Conservation (phyloP, 2,888 invertebrate species). For the Archaeoteleia sp. region DNA sequence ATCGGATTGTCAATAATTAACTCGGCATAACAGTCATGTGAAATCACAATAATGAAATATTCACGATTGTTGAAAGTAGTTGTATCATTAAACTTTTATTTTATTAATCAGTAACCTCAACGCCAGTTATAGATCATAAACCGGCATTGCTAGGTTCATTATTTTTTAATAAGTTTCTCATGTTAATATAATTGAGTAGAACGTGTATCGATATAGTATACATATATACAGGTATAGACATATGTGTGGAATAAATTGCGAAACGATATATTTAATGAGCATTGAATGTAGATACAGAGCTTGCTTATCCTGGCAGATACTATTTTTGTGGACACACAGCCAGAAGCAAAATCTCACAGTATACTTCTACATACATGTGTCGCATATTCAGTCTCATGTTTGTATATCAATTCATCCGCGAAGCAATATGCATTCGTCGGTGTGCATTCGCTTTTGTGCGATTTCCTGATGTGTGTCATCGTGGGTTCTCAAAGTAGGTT, state of each 20-base stretch:
- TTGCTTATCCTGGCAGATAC: conserved; percentile 31
- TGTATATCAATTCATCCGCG: conserved; percentile 39
- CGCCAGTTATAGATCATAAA: no score
- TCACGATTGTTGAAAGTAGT: no score
- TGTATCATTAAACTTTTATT: no score
- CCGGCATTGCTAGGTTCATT: not conserved
- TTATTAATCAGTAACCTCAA: no score
- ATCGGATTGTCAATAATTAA: not conserved
- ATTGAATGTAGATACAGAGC: conserved; percentile 9
- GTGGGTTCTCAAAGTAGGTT: conserved; percentile 61
- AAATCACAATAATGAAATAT: no score
- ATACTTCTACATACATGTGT: conserved; percentile 25
- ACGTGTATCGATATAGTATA: not conserved
- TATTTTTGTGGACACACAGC: conserved; percentile 41
- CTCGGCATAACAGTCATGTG: not conserved
- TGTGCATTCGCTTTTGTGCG: conserved; percentile 57
- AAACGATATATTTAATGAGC: conserved; percentile 15
- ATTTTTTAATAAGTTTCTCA: not conserved
- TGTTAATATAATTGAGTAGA: not conserved
- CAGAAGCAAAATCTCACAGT: conserved; percentile 23
- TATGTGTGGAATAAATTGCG: conserved; percentile 3
- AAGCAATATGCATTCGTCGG: conserved; percentile 38
- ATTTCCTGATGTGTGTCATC: conserved; percentile 60
- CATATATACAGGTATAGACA: conserved; percentile 1
- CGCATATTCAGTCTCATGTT: conserved; percentile 33